Evolutionary conservation across 1,140 invertebrate genomes (phyloP).

Genomic region (Trichonephila clavata): DNA sequence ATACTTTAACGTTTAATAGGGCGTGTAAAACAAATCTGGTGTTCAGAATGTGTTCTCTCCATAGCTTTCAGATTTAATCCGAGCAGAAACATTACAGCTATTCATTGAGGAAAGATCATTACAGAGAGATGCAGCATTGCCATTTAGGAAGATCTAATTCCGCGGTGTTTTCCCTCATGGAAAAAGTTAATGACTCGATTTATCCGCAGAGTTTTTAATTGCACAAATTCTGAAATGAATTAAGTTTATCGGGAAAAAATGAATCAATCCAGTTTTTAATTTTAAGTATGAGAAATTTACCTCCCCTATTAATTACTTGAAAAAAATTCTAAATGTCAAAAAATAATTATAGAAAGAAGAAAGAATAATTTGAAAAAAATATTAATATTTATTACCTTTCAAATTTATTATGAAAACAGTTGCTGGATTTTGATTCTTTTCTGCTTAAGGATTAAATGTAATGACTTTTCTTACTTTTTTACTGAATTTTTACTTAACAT

Average conservation of each 20-base stretch:
- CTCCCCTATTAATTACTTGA: background rate
- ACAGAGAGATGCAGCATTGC: background rate
- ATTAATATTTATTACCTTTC: no score
- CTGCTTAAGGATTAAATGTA: no score
- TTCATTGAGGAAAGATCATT: conserved; percentile 23
- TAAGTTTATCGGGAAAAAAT: background rate
- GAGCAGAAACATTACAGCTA: background rate
- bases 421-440: no score
- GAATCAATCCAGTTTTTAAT: background rate
- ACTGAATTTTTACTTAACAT: no score
- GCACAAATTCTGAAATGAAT: background rate
- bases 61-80: background rate
- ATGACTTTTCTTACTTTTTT: no score
- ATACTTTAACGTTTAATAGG: conserved; percentile 22
- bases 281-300: background rate
- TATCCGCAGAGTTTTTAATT: background rate
- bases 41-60: background rate
- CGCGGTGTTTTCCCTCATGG: background rate
- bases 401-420: no score
- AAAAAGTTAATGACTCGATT: conserved; percentile 32
- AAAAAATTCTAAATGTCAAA: no score
- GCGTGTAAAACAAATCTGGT: conserved; percentile 8
- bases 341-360: no score
- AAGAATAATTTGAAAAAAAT: no score
- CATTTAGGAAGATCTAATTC: conserved; percentile 34